phyloP scores from a whole-genome alignment of 2,113 vertebrate genomes.

The Glaucomys volans region DNA sequence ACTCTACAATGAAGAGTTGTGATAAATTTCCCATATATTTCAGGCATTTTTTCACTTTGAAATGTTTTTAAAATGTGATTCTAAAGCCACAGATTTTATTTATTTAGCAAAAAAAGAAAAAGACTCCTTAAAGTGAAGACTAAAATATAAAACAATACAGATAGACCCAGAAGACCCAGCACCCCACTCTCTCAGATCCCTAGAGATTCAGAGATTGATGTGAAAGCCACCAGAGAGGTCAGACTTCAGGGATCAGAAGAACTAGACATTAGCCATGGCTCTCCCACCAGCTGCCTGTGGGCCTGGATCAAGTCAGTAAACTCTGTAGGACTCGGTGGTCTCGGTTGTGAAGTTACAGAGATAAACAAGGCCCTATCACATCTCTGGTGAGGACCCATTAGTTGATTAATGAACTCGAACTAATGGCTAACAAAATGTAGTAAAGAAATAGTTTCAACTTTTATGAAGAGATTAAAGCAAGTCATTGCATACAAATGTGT shows the following conservation, averaged over 20 bases:
- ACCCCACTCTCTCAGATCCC: neutral
- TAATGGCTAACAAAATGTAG: conserved; percentile 44
- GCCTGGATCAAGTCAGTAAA: neutral
- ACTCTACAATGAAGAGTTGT: neutral
- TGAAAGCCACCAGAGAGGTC: neutral
- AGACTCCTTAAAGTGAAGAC: neutral
- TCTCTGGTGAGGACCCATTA: conserved; percentile 9
- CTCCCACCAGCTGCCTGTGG: neutral
- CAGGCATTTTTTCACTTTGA: neutral
- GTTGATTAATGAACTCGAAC: conserved; percentile 58
- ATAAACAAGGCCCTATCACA: neutral
- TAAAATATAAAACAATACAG: neutral
- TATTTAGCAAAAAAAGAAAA: conserved; percentile 5
- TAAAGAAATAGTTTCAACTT: conserved; percentile 11
- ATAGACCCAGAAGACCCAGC: neutral
- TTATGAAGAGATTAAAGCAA: conserved; percentile 49
- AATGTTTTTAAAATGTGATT: neutral
- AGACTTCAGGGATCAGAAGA: neutral
- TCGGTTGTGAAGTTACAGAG: neutral
- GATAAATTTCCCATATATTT: neutral
- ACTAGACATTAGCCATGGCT: neutral
- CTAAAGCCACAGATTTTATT: neutral
- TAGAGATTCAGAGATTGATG: neutral
- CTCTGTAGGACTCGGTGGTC: neutral
- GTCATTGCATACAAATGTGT: conserved; percentile 31